Evolutionary conservation across 2,797 vertebrate genomes (phyloP).

Genomic region (Hydrophis major): DNA sequence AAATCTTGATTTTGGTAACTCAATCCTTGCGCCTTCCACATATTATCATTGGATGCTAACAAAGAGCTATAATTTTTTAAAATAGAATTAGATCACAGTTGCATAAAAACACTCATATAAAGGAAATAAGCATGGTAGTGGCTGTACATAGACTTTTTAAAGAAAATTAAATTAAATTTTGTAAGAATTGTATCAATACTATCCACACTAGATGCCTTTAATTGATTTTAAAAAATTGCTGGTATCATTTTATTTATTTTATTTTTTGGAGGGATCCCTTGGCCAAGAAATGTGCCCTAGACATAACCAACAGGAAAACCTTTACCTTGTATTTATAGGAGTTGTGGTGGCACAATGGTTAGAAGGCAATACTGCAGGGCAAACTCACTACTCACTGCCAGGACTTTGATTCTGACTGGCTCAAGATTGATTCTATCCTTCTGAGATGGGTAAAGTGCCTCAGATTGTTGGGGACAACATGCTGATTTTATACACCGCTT

Average conservation of each 20-base stretch:
- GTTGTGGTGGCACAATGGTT: background rate
- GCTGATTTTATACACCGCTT: background rate
- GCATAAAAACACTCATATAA: background rate
- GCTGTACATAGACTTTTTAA: background rate
- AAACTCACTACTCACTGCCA: background rate
- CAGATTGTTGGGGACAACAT: background rate
- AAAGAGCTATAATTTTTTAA: background rate
- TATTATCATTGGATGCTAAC: background rate
- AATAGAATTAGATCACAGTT: background rate
- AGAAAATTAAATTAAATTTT: background rate
- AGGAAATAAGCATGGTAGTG: background rate
- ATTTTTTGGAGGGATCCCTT: background rate
- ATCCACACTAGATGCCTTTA: background rate
- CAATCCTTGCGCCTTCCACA: background rate
- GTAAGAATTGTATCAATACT: background rate
- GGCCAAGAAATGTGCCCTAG: background rate
- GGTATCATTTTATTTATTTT: background rate
- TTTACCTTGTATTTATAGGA: background rate
- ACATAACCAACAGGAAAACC: background rate
- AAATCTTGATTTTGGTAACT: background rate
- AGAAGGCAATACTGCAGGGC: background rate
- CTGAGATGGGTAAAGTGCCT: background rate
- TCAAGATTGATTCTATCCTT: background rate
- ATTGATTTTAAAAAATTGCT: background rate
- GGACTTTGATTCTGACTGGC: background rate